Evolutionary conservation across 30 jellyfish, hydroid and myxozoan genomes (phyloP).

Genomic region (Aurelia aurita complex sp. Pacific): DNA sequence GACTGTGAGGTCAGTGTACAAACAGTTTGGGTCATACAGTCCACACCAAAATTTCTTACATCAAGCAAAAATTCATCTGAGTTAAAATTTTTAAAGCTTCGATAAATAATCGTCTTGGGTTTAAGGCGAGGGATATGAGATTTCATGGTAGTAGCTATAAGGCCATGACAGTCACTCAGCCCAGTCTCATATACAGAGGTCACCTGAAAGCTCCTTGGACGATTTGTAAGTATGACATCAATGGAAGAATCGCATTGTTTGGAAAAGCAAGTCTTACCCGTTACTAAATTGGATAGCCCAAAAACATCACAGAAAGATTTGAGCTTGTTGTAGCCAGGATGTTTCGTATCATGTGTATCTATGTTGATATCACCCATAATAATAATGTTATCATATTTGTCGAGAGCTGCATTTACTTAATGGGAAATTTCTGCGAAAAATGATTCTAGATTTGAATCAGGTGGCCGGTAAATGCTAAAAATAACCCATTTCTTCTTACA

Average conservation of each 20-base stretch:
- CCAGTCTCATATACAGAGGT: constrained; percentile 22
- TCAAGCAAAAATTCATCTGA: neutral
- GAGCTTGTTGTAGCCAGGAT: constrained; percentile 26
- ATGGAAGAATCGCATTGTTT: neutral
- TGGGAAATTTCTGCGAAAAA: neutral
- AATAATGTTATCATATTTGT: constrained; percentile 34
- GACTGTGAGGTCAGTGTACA: constrained; percentile 4
- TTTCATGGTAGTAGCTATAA: neutral
- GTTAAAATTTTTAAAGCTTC: constrained; percentile 13
- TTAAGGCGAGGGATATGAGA: constrained; percentile 26
- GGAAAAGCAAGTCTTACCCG: constrained; percentile 24
- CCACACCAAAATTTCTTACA: neutral
- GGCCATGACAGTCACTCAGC: constrained; percentile 33
- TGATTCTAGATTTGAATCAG: constrained; percentile 24
- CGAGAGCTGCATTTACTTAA: constrained; percentile 23
- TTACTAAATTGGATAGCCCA: constrained; percentile 29
- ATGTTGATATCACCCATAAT: constrained; percentile 36
- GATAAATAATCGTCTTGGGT: constrained; percentile 18
- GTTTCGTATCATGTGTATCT: constrained; percentile 16
- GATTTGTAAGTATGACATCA: constrained; percentile 23
- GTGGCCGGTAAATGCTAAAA: constrained; percentile 30
- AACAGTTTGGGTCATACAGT: neutral
- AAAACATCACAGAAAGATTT: constrained; percentile 33
- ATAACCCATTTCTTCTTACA: constrained; percentile 32
- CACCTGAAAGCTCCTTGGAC: constrained; percentile 1